phyloP scores from a whole-genome alignment of 64 coral and sea anemone genomes.

The Stichodactyla helianthus region DNA sequence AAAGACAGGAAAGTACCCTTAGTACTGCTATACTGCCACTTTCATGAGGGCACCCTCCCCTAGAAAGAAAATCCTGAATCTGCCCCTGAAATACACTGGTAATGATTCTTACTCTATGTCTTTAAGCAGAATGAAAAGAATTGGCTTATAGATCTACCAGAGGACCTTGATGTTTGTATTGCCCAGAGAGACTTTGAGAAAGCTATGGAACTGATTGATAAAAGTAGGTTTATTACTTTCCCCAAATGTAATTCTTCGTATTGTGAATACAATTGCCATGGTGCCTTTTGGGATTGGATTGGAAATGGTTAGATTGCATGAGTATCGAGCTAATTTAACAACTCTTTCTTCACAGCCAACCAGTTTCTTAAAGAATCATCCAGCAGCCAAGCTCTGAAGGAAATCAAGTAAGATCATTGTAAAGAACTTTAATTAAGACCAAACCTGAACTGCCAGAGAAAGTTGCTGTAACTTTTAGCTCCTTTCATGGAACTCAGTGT shows the following conservation, averaged over 20 bases:
- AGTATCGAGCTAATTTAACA: background rate
- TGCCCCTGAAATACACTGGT: background rate
- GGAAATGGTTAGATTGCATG: too few species aligned
- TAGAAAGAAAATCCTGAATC: background rate
- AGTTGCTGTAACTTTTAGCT: too few species aligned
- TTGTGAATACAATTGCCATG: too few species aligned
- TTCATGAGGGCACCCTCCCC: too few species aligned
- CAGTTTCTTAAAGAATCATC: slow-evolving; percentile 83
- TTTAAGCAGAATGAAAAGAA: slow-evolving; percentile 53
- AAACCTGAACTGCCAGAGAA: too few species aligned
- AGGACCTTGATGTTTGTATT: slow-evolving; percentile 94
- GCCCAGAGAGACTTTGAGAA: slow-evolving; percentile 97
- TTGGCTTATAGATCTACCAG: slow-evolving; percentile 89
- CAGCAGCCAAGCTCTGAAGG: slow-evolving; percentile 78
- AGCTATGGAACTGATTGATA: slow-evolving; percentile 93
- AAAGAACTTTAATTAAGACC: background rate
- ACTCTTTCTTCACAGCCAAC: slow-evolving; percentile 53
- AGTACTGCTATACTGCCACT: too few species aligned
- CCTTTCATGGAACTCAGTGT: too few species aligned
- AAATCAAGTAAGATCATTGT: slow-evolving; percentile 71
- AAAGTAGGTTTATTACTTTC: slow-evolving; percentile 47
- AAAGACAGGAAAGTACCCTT: too few species aligned
- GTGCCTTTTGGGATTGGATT: too few species aligned
- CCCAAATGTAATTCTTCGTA: background rate
- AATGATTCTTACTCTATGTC: background rate